Conservation (phyloP, 1,140 invertebrate species). For the Leptopilina clavipes region DNA sequence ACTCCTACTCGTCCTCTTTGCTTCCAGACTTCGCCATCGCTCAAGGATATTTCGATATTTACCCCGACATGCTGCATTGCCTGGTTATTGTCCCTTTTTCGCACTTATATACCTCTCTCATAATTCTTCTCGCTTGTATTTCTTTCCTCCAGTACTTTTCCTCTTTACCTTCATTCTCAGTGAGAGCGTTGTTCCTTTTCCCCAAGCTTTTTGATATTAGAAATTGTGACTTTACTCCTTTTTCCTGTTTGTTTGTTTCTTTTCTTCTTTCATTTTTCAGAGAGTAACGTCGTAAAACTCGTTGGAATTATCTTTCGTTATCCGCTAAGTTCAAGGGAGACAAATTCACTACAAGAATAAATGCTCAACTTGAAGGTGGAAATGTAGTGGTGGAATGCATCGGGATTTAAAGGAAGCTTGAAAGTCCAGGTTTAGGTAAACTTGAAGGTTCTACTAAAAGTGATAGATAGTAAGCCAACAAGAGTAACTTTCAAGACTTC, state of each 20-base stretch:
- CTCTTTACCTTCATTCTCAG: neutral
- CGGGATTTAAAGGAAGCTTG: constrained; percentile 8
- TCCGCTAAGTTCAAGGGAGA: neutral
- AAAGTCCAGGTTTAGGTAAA: constrained; percentile 23
- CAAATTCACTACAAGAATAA: neutral
- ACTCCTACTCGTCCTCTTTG: neutral
- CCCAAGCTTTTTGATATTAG: constrained; percentile 14
- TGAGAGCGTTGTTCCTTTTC: neutral
- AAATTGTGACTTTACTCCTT: neutral
- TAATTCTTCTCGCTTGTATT: constrained; percentile 2
- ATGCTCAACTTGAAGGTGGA: neutral
- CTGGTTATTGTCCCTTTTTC: constrained; percentile 26
- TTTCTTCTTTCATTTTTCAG: neutral
- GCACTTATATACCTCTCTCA: neutral
- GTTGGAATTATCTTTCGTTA: constrained; percentile 19
- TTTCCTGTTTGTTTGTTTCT: too few relatives aligned
- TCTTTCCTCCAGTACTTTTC: neutral
- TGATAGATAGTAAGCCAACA: constrained; percentile 24
- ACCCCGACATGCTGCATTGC: neutral
- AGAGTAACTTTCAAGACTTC: constrained; percentile 3
- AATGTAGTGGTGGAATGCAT: neutral
- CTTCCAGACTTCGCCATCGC: neutral
- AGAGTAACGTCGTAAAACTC: neutral
- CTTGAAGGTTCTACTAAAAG: constrained; percentile 21
- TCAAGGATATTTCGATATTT: constrained; percentile 7